These are phyloP conservation scores for Gryllus bimaculatus DNA, from an alignment of 1,140 invertebrate species.

Conservation along the genomic window DNA sequence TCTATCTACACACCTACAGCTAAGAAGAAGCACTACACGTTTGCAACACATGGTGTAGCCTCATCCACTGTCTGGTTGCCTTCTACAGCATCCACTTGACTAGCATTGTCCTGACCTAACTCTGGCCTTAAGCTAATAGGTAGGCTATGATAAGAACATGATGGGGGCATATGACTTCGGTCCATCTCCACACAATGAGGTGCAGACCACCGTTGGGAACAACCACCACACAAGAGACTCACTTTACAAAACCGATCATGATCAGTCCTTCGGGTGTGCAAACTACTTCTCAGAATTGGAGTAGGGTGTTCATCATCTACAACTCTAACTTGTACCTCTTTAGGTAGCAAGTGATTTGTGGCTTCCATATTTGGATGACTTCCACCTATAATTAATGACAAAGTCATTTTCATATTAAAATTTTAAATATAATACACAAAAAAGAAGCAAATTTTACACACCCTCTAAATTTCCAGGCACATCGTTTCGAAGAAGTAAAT, in stretches of 20 bases:
- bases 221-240: not conserved
- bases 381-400: not conserved
- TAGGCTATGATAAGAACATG: conserved; percentile 10
- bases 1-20: not conserved
- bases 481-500: conserved; percentile 28
- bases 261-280: conserved; percentile 6
- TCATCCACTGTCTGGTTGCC: not conserved
- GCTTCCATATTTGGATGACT: not conserved
- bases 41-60: not conserved
- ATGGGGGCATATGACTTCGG: not conserved
- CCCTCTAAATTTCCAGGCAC: not conserved
- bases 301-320: not conserved
- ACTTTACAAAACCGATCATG: conserved; percentile 10
- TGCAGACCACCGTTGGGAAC: conserved; percentile 11
- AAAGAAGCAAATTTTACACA: not conserved
- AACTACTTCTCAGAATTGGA: conserved; percentile 6
- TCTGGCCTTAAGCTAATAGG: conserved; percentile 5
- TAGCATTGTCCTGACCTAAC: not conserved
- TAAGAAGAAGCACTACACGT: not conserved
- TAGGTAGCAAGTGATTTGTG: not conserved
- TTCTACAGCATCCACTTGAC: not conserved
- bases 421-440: not conserved
- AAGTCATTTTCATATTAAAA: not conserved
- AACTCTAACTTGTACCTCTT: not conserved
- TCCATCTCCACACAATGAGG: conserved; percentile 1